A percentile compares a stretch with the other conserved stretches of the same genome.
phyloP scores from a whole-genome alignment of 2,888 invertebrate species.

The Melipona bicolor region DNA sequence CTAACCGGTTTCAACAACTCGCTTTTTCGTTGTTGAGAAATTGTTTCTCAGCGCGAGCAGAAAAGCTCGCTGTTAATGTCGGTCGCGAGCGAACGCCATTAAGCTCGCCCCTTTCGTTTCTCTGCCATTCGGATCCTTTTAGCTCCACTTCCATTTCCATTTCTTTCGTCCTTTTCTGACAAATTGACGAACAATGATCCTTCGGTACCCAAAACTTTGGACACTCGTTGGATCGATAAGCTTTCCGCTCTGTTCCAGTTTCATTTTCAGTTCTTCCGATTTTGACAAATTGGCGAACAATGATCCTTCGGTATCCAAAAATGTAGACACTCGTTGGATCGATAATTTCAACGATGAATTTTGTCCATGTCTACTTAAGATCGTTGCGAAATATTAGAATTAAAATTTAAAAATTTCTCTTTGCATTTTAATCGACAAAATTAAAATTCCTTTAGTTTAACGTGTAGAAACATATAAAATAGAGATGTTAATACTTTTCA shows the following conservation, averaged over 20 bases:
- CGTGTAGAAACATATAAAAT: too few relatives aligned
- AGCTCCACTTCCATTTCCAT: neutral
- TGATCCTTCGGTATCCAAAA: neutral
- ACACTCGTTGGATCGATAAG: neutral
- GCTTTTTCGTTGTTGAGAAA: neutral
- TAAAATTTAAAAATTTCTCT: neutral
- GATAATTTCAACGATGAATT: neutral
- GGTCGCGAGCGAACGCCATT: neutral
- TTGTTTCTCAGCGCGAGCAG: too few relatives aligned
- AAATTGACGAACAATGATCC: neutral
- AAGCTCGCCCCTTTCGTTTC: neutral
- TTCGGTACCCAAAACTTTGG: neutral
- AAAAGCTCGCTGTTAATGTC: neutral
- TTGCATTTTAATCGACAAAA: too few relatives aligned
- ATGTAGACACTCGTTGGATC: neutral
- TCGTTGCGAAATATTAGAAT: neutral
- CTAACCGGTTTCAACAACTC: neutral
- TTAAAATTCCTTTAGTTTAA: neutral
- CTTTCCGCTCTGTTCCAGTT: neutral
- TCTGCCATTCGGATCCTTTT: neutral
- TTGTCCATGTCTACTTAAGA: neutral
- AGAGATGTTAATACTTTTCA: too few relatives aligned
- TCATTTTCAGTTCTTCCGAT: neutral
- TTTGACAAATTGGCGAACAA: neutral
- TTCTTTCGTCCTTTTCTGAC: fast-evolving